Conservation (phyloP, 2,113 vertebrate genomes). For the Syrmaticus mikado region DNA sequence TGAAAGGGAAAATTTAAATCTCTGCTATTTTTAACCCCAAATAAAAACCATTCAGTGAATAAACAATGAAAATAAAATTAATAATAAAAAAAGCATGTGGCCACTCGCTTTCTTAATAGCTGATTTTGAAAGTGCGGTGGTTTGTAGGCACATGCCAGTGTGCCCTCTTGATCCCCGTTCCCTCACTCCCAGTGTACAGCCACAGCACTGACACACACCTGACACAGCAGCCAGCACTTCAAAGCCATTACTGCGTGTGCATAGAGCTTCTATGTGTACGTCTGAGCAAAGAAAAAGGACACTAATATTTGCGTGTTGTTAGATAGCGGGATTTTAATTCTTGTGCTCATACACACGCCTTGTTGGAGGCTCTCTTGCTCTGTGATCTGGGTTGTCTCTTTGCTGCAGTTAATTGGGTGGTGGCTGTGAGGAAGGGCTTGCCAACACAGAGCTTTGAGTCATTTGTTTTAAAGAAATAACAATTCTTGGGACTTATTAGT, state of each 20-base stretch:
- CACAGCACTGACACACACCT: slow-evolving; percentile 13
- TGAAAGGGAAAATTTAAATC: slow-evolving; percentile 59
- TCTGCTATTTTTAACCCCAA: slow-evolving; percentile 28
- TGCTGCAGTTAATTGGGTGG: slow-evolving; percentile 19
- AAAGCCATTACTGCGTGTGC: background rate
- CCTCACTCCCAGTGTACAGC: background rate
- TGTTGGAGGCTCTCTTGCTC: background rate
- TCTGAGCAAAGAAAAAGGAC: background rate
- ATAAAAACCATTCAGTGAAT: slow-evolving; percentile 1
- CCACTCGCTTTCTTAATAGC: slow-evolving; percentile 67
- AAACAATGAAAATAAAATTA: background rate
- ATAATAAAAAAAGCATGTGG: background rate
- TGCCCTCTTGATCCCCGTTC: background rate
- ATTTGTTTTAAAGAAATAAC: slow-evolving; percentile 2
- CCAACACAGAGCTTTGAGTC: background rate
- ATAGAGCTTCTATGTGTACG: background rate
- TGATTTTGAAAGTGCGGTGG: slow-evolving; percentile 25
- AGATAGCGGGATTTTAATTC: background rate
- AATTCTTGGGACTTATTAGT: slow-evolving; percentile 41
- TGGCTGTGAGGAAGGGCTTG: background rate
- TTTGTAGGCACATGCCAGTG: background rate
- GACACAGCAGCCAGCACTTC: background rate
- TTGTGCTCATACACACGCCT: background rate
- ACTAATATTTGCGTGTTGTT: background rate
- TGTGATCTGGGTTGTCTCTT: background rate